Conservation (phyloP, 2,113 vertebrate genomes). For the Pachycephala philippinensis region DNA sequence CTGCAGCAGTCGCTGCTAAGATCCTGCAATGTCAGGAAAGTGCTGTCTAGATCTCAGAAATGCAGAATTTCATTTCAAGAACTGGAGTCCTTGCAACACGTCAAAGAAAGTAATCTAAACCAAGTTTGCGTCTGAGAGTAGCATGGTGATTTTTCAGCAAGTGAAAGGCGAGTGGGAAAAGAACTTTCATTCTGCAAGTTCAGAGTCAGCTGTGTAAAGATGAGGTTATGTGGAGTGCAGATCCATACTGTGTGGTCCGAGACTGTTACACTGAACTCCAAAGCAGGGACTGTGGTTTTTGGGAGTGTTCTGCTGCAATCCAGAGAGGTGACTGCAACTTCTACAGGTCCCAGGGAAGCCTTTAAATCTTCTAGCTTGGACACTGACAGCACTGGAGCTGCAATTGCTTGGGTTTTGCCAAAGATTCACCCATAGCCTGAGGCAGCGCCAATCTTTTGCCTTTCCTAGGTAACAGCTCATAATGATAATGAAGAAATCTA, state of each 20-base stretch:
- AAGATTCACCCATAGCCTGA: not conserved
- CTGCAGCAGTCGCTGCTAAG: not conserved
- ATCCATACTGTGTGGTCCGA: slow-evolving; percentile 9
- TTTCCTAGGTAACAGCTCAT: not conserved
- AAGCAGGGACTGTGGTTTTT: not conserved
- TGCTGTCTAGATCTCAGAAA: not conserved
- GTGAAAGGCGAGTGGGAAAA: not conserved
- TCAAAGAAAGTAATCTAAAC: not conserved
- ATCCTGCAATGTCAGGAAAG: not conserved
- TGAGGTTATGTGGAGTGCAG: slow-evolving; percentile 12
- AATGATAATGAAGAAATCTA: not conserved
- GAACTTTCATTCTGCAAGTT: not conserved
- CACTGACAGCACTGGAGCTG: not conserved
- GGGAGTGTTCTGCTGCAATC: slow-evolving; percentile 2
- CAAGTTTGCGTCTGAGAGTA: not conserved
- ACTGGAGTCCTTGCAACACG: not conserved
- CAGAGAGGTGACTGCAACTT: slow-evolving; percentile 7
- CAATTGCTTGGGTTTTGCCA: not conserved
- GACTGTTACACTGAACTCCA: not conserved
- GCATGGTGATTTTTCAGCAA: not conserved
- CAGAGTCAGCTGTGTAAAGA: not conserved
- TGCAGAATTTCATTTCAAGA: not conserved
- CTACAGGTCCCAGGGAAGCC: not conserved
- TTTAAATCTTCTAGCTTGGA: not conserved
- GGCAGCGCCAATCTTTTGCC: not conserved